Base-by-base conservation (phyloP, 2,113 vertebrate genomes). In the Neolamprologus hecqui region DNA sequence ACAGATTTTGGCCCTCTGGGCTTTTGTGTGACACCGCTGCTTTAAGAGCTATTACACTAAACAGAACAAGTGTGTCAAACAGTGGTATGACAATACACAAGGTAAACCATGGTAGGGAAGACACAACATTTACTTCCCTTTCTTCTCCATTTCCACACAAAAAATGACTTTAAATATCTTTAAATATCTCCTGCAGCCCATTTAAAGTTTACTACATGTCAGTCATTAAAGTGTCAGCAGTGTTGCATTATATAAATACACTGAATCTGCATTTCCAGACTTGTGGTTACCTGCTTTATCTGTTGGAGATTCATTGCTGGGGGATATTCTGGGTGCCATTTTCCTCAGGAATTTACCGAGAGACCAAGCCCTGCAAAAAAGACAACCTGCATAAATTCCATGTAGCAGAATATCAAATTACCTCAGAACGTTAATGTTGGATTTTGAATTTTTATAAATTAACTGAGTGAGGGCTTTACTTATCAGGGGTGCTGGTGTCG, bases 401-500 rank as follows among this genome's bases (percentile, higher is more conserved):
- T 40, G 33, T 14, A 83, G 53, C 5, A 68, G 14, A 12, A 86
- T 11, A 82, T 53, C 2, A 47, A 4, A 10, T 21, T 17, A 11
- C 12, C 9, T n/a, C 53, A 47, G 35, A 82, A 9, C 7, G 1
- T 13, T 49, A 51, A 63, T 10, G 37, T 6, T 83, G 21, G 45
- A 17, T 23, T 55, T 9, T 6, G 6, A 77, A 73, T 40, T 31
- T 5, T 84, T 28, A 65, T 73, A 13, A 55, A 40, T 60, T 12
- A 83, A 54, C 13, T 6, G 12, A 55, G 15, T 8, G 58, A 28
- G 9, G 7, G 21, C 51, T 63, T 26, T 94, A 99, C 98, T 86
- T 98, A 75, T 99, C 98, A 3, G 94, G 91, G 11, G 95, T 97
- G 14, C 84, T 96, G 84, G 90, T 91, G 79, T 84, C 45, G 0